Evolutionary conservation across 2,888 invertebrate species (phyloP).

Genomic region (Phlogophora meticulosa): DNA sequence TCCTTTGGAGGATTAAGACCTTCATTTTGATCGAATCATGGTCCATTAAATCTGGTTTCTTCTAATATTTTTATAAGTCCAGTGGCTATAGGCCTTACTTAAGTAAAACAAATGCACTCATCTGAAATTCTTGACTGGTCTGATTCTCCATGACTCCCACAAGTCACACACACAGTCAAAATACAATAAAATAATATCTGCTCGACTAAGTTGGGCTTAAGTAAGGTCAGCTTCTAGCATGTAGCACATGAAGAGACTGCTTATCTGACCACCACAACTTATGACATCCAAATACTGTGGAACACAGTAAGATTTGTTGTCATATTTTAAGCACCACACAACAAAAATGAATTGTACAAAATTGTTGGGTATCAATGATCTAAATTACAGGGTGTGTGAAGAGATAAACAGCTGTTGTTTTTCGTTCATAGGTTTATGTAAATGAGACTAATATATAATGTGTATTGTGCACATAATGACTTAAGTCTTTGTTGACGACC

Average conservation of each 20-base stretch:
- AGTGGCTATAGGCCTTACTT: too few relatives aligned
- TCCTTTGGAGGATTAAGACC: not conserved
- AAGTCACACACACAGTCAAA: not conserved
- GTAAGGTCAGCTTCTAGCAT: too few relatives aligned
- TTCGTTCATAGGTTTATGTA: conserved; percentile 41
- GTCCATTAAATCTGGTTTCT: not conserved
- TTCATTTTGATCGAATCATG: not conserved
- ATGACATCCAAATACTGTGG: too few relatives aligned
- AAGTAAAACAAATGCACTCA: not conserved
- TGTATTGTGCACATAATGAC: conserved; percentile 40
- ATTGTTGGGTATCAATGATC: conserved; percentile 7
- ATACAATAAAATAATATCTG: not conserved
- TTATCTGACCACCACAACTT: too few relatives aligned
- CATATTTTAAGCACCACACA: too few relatives aligned
- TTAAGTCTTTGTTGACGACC: conserved; percentile 28
- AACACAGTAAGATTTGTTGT: too few relatives aligned
- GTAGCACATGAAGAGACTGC: too few relatives aligned
- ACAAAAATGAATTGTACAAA: too few relatives aligned
- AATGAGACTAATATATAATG: conserved; percentile 50
- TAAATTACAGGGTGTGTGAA: conserved; percentile 2
- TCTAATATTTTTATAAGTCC: too few relatives aligned
- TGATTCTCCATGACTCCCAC: not conserved
- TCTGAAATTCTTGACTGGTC: not conserved
- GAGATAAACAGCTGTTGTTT: conserved; percentile 9
- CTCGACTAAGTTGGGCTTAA: too few relatives aligned